Conservation (phyloP, 2,888 invertebrate genomes). For the Dicranocentrus wangi region DNA sequence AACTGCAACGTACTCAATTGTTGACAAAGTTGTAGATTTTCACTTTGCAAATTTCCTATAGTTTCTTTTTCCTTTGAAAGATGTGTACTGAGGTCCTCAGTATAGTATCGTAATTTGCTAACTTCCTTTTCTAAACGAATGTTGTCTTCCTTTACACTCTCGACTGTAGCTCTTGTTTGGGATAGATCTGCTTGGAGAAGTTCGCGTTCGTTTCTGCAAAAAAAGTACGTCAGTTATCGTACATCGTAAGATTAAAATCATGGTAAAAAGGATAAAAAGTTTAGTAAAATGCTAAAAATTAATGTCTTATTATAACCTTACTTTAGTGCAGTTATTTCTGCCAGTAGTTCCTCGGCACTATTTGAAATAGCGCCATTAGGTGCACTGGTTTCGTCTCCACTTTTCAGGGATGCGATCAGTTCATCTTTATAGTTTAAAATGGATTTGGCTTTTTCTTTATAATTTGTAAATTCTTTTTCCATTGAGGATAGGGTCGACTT, state of each 20-base stretch:
- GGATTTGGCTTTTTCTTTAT: constrained; percentile 85
- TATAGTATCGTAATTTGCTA: constrained; percentile 49
- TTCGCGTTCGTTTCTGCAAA: constrained; percentile 77
- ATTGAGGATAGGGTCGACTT: constrained; percentile 61
- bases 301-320: no score
- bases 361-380: constrained; percentile 14
- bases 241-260: no score
- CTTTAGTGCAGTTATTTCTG: constrained; percentile 70
- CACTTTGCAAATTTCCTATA: constrained; percentile 68
- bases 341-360: constrained; percentile 62
- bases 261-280: no score
- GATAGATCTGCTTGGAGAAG: constrained; percentile 79
- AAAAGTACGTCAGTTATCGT: no score
- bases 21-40: constrained; percentile 71
- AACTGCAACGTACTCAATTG: constrained; percentile 69
- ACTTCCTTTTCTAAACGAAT: constrained; percentile 69
- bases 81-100: constrained; percentile 60
- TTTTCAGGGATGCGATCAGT: constrained; percentile 80
- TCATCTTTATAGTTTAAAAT: constrained; percentile 86
- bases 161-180: constrained; percentile 75
- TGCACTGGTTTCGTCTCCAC: constrained; percentile 57
- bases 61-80: constrained; percentile 65
- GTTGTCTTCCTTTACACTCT: constrained; percentile 70
- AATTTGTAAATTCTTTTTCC: constrained; percentile 81
- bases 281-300: no score